Evolutionary conservation across 2,797 vertebrate genomes (phyloP), one percentile per base, ranked within the genome.

Genomic region (Chelonia mydas): DNA sequence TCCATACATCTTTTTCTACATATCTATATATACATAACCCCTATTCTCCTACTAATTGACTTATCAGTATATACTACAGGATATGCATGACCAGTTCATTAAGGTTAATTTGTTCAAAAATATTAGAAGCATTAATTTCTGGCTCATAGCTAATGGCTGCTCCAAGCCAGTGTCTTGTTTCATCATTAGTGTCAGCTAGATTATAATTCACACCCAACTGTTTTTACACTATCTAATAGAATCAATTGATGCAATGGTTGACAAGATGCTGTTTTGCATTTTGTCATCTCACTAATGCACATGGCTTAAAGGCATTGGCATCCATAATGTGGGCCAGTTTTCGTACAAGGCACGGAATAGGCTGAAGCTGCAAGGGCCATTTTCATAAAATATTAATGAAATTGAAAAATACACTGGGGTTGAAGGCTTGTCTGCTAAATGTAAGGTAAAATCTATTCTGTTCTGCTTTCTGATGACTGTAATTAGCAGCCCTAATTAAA

Each of bases 331-430:
- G 99, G 99, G 99, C 98, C 98, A 98, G 98, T 98, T 99, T 99
- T 99, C 98, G 97, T 99, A 98, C 98, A 98, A 99, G 98, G 98
- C 98, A 98, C 98, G 98, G 99, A 99, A 99, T 99, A 99, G 98
- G 99, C 99, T 99, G 99, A 99, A 99, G 99, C 99, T 99, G 99
- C 99, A 99, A 98, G 98, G 99, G 99, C 99, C 99, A 99, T 99
- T 99, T 99, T 99, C 99, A 99, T 99, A 99, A 99, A 99, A 99
- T 99, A 99, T 99, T 99, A 99, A 99, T 99, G 99, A 98, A 99
- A 99, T 99, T 99, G 99, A 99, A 99, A 99, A 99, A 99, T 99
- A 99, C 99, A 99, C 99, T 98, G 98, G 98, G 98, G 99, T 99
- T 98, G 99, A 99, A 99, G 99, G 98, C 99, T 99, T 98, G 98